A percentile compares a stretch with the other conserved stretches of the same genome.
Conservation (phyloP, 2,113 vertebrate species). For the Etheostoma spectabile region DNA sequence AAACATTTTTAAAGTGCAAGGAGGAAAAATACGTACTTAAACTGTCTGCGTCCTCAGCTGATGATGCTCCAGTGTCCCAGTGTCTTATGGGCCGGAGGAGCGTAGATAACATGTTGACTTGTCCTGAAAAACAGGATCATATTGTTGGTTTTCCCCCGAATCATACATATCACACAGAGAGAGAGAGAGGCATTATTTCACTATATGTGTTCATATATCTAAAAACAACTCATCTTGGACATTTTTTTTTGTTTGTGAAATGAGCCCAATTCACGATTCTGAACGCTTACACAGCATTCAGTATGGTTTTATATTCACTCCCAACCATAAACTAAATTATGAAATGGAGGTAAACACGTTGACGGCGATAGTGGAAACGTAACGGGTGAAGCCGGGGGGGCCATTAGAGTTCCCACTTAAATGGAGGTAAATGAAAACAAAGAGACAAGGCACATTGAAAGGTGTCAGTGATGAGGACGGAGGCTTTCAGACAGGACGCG, state of each 20-base stretch:
- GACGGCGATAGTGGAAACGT: conserved; percentile 12
- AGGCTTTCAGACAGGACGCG: conserved; percentile 17
- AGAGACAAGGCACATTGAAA: conserved; percentile 42
- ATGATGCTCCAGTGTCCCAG: conserved; percentile 38
- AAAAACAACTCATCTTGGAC: background rate
- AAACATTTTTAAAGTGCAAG: background rate
- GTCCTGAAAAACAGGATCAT: conserved; percentile 49
- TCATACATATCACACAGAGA: background rate
- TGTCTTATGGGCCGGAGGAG: conserved; percentile 26
- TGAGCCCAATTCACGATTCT: background rate
- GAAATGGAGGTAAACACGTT: conserved; percentile 37
- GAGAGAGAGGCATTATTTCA: background rate
- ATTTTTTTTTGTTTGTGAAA: background rate
- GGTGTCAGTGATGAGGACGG: conserved; percentile 26
- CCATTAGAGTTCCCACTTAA: conserved; percentile 23
- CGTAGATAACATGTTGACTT: conserved; percentile 4
- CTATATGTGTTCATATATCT: background rate
- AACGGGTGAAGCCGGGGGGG: conserved; percentile 1
- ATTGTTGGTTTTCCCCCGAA: background rate
- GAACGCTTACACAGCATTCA: background rate
- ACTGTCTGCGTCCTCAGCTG: conserved; percentile 48
- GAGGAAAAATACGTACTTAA: conserved; percentile 38
- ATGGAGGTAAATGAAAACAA: conserved; percentile 32
- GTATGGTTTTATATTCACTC: conserved; percentile 25
- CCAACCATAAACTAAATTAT: conserved; percentile 18